These are phyloP conservation scores for Pipa parva DNA, from an alignment of 2,113 vertebrate species.

Conservation along the genomic window DNA sequence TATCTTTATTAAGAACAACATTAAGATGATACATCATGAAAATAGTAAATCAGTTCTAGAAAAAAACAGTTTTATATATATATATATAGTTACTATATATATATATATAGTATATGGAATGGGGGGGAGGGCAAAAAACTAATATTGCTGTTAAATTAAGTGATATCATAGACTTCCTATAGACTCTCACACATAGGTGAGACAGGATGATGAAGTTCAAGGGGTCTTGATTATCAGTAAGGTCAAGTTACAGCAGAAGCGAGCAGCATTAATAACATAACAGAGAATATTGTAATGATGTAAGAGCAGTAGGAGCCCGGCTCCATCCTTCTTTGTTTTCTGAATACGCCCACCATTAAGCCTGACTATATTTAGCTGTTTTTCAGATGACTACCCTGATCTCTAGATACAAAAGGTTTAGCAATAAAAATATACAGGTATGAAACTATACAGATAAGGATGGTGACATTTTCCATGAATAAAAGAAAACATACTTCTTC, in stretches of 20 bases:
- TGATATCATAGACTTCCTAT: too few relatives aligned
- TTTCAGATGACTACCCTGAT: conserved; percentile 58
- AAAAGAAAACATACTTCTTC: conserved; percentile 46
- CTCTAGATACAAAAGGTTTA: conserved; percentile 48
- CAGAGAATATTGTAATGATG: conserved; percentile 62
- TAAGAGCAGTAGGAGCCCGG: conserved; percentile 57
- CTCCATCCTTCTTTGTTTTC: conserved; percentile 66
- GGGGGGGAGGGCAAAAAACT: too few relatives aligned
- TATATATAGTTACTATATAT: too few relatives aligned
- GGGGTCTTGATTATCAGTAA: too few relatives aligned
- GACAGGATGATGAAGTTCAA: too few relatives aligned
- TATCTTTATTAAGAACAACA: too few relatives aligned
- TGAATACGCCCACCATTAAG: conserved; percentile 65
- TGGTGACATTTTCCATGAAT: conserved; percentile 51
- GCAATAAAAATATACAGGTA: conserved; percentile 33
- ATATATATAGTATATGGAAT: too few relatives aligned
- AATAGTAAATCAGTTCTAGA: too few relatives aligned
- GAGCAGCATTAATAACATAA: conserved; percentile 57
- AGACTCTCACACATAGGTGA: too few relatives aligned
- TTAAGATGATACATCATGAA: too few relatives aligned
- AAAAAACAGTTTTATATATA: too few relatives aligned
- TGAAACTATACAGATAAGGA: conserved; percentile 57
- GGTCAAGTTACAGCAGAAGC: conserved; percentile 55
- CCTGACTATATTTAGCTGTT: conserved; percentile 71
- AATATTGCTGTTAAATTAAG: too few relatives aligned